Evolutionary conservation across 2,888 invertebrate genomes (phyloP), one percentile per base, ranked within the genome.

Genomic region (Acleris emargana): DNA sequence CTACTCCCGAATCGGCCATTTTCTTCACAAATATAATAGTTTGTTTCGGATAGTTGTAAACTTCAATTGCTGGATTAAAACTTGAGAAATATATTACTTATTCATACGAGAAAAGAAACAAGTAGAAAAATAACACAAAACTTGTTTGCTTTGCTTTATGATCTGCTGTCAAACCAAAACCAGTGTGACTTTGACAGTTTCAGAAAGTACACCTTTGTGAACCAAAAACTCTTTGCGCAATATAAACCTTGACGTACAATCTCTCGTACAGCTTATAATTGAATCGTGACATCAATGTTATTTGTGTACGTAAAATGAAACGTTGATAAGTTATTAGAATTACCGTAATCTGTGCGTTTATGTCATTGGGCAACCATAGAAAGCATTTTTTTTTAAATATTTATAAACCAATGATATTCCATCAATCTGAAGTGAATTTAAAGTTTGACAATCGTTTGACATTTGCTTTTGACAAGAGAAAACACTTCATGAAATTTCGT

Each of bases 1-100:
- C 96, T 50, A 95, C 95, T 60, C 96, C 96, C 47, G 96, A 95
- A 89, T 96, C 96, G 69, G 93, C 91, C 83, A 94, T 94, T 67
- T 84, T 38, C 13, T 38, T 38, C 38, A 38, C 38, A 38, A 38
- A 4, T 38, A 38, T 9, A 38, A 11, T 38, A 38, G 38, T 38
- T 38, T 55, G 28, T 47, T 50, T 49, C 43, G n/a, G 49, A 50
- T 50, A 43, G 11, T 42, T 22, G 38, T 47, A 54, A 38, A 32
- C 5, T 20, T 18, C 20, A 57, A 53, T 55, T 51, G 18, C 7
- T 57, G n/a, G 18, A 52, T 55, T 53, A 16, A 61, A 43, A 42
- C 45, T 50, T 58, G 55, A 17, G 25, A 50, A 58, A 64, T 55
- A 42, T 52, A 51, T 60, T 57, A 61, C 32, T 66, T 61, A 66